Base-by-base conservation (phyloP, 2,888 invertebrate genomes). In the Cryptus armator region DNA sequence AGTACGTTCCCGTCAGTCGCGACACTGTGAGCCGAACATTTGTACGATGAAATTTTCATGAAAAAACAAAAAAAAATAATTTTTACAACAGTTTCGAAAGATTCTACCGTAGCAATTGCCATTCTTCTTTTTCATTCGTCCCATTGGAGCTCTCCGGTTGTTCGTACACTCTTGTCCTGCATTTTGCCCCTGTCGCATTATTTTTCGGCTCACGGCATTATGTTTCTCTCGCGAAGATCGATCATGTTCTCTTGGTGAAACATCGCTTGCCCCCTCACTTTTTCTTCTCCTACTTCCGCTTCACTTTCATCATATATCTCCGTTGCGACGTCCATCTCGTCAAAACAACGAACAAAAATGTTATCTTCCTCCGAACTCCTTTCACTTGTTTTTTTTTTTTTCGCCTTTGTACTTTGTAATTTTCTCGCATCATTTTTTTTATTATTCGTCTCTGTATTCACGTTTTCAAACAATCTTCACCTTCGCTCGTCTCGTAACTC, bases 161-260 rank as follows among this genome's bases (percentile, higher is more conserved):
- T 3, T 59, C 10, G 29, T 59, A 29, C 32, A 59, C n/a, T 29
- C 32, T 14, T 59, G 59, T 24, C 12, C 46, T 62, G 44, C 24
- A 19, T 44, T 43, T n/a, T 32, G 56, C 7, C 37, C n/a, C 59
- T 4, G 70, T 43, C 12, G 24, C 10, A 59, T 59, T 59, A 14
- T 59, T 59, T 14, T 59, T 29, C 59, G 59, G 59, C 10, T 59
- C 32, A 29, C 29, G 59, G 32, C 59, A 29, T 59, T 29, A 59
- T 24, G 59, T 56, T 59, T 5, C 14, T 24, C 24, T 29, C 14
- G 24, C 59, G 59, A 59, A 12, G 59, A 59, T 59, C 59, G 29
- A 59, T 59, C 59, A 59, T 29, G 59, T 59, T 24, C 6, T 29
- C 24, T 14, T 59, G 29, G 24, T 10, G 29, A 29, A 24, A 14